phyloP scores from a whole-genome alignment of 2,113 vertebrate genomes.

The Prionailurus bengalensis region DNA sequence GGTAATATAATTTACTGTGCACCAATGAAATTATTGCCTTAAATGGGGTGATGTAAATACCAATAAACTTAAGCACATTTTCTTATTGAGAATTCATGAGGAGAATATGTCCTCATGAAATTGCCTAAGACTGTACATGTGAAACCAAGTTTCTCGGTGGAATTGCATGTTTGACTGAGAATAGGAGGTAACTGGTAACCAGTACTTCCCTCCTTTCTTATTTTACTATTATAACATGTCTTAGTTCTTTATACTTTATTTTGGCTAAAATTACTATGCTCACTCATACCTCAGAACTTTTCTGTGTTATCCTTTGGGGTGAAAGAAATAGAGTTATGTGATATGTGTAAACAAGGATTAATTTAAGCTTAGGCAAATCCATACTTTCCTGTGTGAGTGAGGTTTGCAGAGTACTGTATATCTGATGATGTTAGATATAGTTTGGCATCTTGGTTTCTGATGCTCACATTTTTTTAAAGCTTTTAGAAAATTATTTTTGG shows the following conservation, averaged over 20 bases:
- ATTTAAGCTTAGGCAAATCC: constrained; percentile 85
- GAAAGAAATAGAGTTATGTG: constrained; percentile 82
- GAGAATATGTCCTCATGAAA: background rate
- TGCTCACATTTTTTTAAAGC: constrained; percentile 38
- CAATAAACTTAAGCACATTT: constrained; percentile 25
- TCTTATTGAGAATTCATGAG: background rate
- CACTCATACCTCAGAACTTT: constrained; percentile 81
- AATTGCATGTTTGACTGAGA: constrained; percentile 72
- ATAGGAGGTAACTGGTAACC: constrained; percentile 67
- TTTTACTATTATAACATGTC: constrained; percentile 77
- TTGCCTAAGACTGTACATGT: constrained; percentile 46
- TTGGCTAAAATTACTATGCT: constrained; percentile 84
- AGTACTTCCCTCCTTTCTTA: constrained; percentile 73
- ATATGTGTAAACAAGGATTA: constrained; percentile 85
- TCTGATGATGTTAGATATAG: constrained; percentile 72
- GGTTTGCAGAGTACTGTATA: constrained; percentile 84
- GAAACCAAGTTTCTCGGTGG: constrained; percentile 62
- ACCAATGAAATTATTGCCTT: background rate
- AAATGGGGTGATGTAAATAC: background rate
- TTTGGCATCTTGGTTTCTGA: constrained; percentile 80
- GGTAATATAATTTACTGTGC: background rate
- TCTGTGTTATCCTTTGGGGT: constrained; percentile 65
- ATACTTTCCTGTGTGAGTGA: constrained; percentile 76
- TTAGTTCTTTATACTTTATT: constrained; percentile 72
- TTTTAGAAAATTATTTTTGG: constrained; percentile 62